Evolutionary conservation across 2,888 invertebrate species (phyloP).

Genomic region (Chymomyza fuscimana): DNA sequence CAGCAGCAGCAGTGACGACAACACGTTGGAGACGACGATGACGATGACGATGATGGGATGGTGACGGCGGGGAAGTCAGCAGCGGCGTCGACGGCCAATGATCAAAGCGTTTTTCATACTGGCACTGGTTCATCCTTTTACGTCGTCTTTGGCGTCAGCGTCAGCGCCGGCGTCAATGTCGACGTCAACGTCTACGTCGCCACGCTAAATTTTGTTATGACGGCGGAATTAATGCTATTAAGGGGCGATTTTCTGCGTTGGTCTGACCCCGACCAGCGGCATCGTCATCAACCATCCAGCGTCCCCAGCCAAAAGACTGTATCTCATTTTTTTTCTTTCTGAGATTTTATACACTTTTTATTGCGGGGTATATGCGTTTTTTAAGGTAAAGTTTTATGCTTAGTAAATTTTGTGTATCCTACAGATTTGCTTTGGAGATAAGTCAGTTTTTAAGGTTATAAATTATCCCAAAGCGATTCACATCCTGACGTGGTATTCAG

Average conservation of each 20-base stretch:
- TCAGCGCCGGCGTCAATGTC: constrained; percentile 8
- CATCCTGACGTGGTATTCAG: too few relatives aligned
- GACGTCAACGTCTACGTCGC: constrained; percentile 15
- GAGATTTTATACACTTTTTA: not conserved
- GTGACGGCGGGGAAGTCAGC: not conserved
- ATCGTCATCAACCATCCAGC: not conserved
- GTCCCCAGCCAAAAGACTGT: not conserved
- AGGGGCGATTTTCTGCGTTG: constrained; percentile 62
- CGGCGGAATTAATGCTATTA: constrained; percentile 73
- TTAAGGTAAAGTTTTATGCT: not conserved
- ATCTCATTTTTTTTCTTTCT: not conserved
- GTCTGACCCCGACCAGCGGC: constrained; percentile 10
- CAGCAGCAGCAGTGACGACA: constrained; percentile 21
- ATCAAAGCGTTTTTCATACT: constrained; percentile 62
- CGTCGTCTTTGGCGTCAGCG: not conserved
- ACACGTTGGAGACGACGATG: not conserved
- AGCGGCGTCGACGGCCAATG: constrained; percentile 42
- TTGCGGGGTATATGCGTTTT: not conserved
- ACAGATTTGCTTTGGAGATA: not conserved
- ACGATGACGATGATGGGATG: not conserved
- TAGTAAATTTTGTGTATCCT: too few relatives aligned
- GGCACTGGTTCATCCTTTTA: constrained; percentile 45
- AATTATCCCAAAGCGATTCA: too few relatives aligned
- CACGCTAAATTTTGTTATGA: constrained; percentile 65
- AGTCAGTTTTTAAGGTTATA: not conserved